A percentile compares a stretch with the other conserved stretches of the same genome.
phyloP scores from a whole-genome alignment of 2,888 invertebrate species.

The Oithona nana region DNA sequence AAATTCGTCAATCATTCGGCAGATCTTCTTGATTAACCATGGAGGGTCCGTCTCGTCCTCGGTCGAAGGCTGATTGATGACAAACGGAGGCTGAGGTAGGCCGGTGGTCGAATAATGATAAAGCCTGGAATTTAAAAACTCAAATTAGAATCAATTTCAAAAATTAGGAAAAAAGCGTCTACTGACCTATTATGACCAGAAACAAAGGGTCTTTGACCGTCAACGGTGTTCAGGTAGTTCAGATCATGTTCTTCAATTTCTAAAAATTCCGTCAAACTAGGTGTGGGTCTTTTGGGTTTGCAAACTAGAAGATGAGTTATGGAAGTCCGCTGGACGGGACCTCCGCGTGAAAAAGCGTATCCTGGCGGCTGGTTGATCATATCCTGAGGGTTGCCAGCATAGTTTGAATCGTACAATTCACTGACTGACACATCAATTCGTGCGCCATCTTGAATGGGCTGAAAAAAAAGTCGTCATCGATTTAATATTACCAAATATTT shows the following conservation, averaged over 20 bases:
- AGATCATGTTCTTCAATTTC: conserved; percentile 33
- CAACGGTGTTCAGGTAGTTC: conserved; percentile 37
- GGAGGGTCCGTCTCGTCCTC: conserved; percentile 63
- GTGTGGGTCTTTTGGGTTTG: conserved; percentile 42
- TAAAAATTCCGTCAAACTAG: conserved; percentile 66
- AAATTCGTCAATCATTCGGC: conserved; percentile 97
- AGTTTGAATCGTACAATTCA: conserved; percentile 83
- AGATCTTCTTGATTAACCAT: conserved; percentile 79
- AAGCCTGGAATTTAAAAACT: conserved; percentile 41
- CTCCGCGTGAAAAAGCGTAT: conserved; percentile 31
- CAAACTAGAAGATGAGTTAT: conserved; percentile 61
- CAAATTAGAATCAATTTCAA: not conserved
- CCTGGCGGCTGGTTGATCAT: conserved; percentile 53
- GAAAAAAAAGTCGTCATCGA: too few species aligned
- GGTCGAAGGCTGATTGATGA: conserved; percentile 80
- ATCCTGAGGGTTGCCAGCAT: conserved; percentile 79
- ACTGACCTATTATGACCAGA: conserved; percentile 62
- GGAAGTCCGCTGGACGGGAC: conserved; percentile 50
- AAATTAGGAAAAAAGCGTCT: not conserved
- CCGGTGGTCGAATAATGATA: conserved; percentile 90
- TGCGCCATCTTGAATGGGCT: conserved; percentile 55
- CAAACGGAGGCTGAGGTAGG: conserved; percentile 79
- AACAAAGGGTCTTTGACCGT: conserved; percentile 67
- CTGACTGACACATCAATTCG: conserved; percentile 87
- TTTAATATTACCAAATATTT: too few species aligned